Conservation (phyloP, 2,113 vertebrate genomes). For the Otus sunia region DNA sequence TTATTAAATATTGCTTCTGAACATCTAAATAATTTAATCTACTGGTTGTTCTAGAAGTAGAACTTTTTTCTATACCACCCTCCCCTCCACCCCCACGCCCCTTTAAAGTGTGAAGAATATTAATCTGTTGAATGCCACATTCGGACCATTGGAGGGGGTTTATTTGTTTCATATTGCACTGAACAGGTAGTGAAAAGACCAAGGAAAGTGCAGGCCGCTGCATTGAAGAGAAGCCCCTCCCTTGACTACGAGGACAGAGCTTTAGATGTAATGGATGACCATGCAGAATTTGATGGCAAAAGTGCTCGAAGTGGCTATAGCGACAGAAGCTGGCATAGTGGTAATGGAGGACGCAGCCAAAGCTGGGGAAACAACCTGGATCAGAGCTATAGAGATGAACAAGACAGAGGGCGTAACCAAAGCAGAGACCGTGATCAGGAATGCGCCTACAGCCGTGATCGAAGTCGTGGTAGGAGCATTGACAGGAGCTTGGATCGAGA, state of each 20-base stretch:
- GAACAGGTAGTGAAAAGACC: conserved; percentile 89
- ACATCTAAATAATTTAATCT: background rate
- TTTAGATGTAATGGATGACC: conserved; percentile 83
- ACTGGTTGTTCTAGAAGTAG: background rate
- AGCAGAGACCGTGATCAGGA: conserved; percentile 45
- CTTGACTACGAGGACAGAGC: conserved; percentile 79
- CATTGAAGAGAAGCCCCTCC: conserved; percentile 74
- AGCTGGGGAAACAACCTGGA: conserved; percentile 80
- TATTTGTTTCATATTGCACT: background rate
- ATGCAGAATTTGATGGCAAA: conserved; percentile 82
- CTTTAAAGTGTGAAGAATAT: background rate
- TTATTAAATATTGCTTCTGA: background rate
- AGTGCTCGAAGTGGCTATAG: conserved; percentile 86
- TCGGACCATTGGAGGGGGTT: background rate
- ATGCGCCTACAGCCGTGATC: conserved; percentile 66
- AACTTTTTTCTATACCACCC: background rate
- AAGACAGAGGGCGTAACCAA: conserved; percentile 62
- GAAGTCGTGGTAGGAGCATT: conserved; percentile 75
- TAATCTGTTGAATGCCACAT: background rate
- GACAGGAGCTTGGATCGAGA: conserved; percentile 78
- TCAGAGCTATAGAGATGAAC: conserved; percentile 72
- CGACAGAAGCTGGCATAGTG: conserved; percentile 79
- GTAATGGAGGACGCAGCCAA: conserved; percentile 75
- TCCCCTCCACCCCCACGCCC: too few relatives aligned
- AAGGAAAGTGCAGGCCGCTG: conserved; percentile 80